Base-by-base conservation (phyloP, 2,797 vertebrate genomes). In the Leucoraja ocellata region DNA sequence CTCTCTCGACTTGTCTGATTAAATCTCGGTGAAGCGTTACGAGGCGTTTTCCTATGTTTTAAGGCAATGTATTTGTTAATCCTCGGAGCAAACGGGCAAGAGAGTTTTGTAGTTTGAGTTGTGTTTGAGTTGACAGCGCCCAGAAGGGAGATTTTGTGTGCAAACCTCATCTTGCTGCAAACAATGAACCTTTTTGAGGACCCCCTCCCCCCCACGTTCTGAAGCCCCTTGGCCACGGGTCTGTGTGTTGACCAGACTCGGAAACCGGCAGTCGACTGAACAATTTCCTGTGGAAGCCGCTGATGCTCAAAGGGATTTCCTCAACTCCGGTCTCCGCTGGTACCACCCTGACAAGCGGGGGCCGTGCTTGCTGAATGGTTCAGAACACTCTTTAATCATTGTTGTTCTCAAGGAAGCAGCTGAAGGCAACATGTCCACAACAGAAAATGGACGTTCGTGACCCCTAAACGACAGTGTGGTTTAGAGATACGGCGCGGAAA, bases 221-320 rank as follows among this genome's bases (percentile, higher is more conserved):
- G n/a, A 84, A 61, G 54, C 54, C 81, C 14, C 81, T 84, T 28
- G 10, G 81, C 54, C 54, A 14, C 28, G 10, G 81, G 46, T 13
- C 54, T 25, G 83, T 88, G 58, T 84, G 21, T 65, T n/a, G 84
- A 16, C 61, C 36, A n/a, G 90, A 92, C 36, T 54, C 71, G 65
- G 90, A 76, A 54, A 18, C 28, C 46, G 76, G 90, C 90, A 76
- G 90, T 92, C 36, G 1, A 76, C 36, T 92, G 90, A 92, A 92
- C 93, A 93, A 65, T 94, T 93, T 94, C 94, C 94, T 93, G 93
- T 93, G 93, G 73, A 94, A 90, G 93, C 94, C 93, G 91, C 94
- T 94, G 93, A 93, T 91, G 78, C 93, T 93, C 80, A 18, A 93
- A 94, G 93, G 93, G 94, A 94, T 94, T 94, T 95, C 94, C 94